Evolutionary conservation across 35 echinoderm and acorn worm genomes (phyloP).

Genomic region (Lytechinus variegatus): DNA sequence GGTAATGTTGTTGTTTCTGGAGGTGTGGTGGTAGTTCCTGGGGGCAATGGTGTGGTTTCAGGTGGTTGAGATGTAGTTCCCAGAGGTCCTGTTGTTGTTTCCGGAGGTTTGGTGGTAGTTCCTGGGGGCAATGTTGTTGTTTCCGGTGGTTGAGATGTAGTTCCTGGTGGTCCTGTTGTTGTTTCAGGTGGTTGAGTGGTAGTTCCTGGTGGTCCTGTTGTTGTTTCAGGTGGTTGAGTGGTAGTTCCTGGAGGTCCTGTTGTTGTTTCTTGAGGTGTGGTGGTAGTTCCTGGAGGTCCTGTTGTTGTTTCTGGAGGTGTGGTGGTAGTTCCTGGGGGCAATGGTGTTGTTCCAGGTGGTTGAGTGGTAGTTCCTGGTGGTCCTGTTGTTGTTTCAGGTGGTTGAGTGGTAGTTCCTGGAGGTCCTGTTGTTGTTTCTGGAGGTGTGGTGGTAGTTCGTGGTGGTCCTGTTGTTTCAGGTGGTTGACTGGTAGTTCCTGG

Average conservation of each 20-base stretch:
- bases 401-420: not conserved
- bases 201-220: not conserved
- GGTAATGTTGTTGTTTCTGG: not conserved
- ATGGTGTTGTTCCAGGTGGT: not conserved
- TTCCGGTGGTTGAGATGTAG: not conserved
- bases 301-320: not conserved
- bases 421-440: not conserved
- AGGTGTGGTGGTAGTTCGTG: not conserved
- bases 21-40: not conserved
- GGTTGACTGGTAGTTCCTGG: not conserved
- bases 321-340: not conserved
- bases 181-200: not conserved
- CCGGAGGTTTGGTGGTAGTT: no score
- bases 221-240: not conserved
- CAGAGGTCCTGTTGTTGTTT: not conserved
- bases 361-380: not conserved
- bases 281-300: not conserved
- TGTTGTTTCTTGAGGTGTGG: not conserved
- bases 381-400: not conserved
- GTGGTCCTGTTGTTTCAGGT: not conserved
- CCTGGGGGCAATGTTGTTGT: no score
- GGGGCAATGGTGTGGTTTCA: not conserved
- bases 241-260: not conserved
- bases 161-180: not conserved
- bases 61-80: not conserved